Percentiles rank a stretch among this genome's conserved stretches.
Evolutionary conservation across 2,113 vertebrate genomes (phyloP).

Genomic region (Limnothrissa miodon): DNA sequence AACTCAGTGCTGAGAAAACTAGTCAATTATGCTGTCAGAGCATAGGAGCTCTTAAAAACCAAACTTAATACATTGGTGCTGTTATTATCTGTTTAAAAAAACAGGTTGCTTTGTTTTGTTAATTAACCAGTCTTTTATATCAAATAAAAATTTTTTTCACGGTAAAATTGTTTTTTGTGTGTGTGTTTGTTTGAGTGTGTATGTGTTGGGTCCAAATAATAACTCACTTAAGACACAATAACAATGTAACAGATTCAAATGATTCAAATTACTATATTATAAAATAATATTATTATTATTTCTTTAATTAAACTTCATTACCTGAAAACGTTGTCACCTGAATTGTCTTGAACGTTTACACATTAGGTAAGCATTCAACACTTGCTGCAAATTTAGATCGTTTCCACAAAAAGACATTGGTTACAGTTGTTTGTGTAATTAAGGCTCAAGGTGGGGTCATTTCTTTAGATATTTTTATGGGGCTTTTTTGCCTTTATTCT

Average conservation of each 20-base stretch:
- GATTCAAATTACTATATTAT: neutral
- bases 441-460: neutral
- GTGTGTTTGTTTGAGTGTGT: neutral
- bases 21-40: neutral
- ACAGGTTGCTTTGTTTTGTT: neutral
- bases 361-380: no score
- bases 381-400: neutral
- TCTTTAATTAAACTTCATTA: no score
- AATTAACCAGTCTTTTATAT: neutral
- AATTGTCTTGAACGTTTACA: no score
- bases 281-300: no score
- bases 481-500: no score
- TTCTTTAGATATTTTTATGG: no score
- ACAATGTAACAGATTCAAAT: constrained; percentile 24
- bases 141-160: neutral
- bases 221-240: constrained; percentile 1
- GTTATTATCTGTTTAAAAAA: neutral
- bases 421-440: no score
- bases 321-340: no score
- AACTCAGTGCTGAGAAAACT: neutral
- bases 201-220: constrained; percentile 14
- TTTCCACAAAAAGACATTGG: no score
- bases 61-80: constrained; percentile 6
- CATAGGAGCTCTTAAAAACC: neutral
- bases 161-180: neutral